phyloP scores from a whole-genome alignment of 2,888 invertebrate species.

The Apeira syringaria region DNA sequence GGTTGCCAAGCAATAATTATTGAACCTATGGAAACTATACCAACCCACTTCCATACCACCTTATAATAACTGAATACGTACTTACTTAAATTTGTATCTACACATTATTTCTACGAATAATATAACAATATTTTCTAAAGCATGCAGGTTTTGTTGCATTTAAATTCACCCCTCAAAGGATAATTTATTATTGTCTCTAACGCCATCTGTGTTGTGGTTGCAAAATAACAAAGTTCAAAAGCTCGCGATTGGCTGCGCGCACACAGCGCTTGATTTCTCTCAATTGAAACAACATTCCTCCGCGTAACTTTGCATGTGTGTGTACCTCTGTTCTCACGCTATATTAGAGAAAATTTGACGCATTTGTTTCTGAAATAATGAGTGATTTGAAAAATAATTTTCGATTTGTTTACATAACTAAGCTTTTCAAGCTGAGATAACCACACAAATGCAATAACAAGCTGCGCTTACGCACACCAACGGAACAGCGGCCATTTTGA shows the following conservation, averaged over 20 bases:
- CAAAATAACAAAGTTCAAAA: conserved; percentile 60
- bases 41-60: too few species aligned
- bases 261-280: conserved; percentile 78
- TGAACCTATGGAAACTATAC: too few species aligned
- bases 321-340: conserved; percentile 70
- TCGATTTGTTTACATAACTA: conserved; percentile 28
- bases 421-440: conserved; percentile 35
- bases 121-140: too few species aligned
- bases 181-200: conserved; percentile 22
- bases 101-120: too few species aligned
- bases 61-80: too few species aligned
- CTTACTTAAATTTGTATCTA: too few species aligned
- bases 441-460: conserved; percentile 46
- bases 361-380: conserved; percentile 58
- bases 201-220: conserved; percentile 65
- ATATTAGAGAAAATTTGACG: conserved; percentile 33
- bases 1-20: conserved; percentile 10
- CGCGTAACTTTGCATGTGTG: conserved; percentile 76
- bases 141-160: background rate
- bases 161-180: conserved; percentile 49
- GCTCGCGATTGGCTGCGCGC: conserved; percentile 66
- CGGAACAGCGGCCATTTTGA: conserved; percentile 78
- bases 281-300: conserved; percentile 83
- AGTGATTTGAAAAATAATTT: conserved; percentile 30
- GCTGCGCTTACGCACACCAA: conserved; percentile 73